Percentiles rank a stretch among this genome's conserved stretches.
These are phyloP conservation scores for Rhinolophus sinicus DNA, from an alignment of 2,113 vertebrate species.

Conservation along the genomic window DNA sequence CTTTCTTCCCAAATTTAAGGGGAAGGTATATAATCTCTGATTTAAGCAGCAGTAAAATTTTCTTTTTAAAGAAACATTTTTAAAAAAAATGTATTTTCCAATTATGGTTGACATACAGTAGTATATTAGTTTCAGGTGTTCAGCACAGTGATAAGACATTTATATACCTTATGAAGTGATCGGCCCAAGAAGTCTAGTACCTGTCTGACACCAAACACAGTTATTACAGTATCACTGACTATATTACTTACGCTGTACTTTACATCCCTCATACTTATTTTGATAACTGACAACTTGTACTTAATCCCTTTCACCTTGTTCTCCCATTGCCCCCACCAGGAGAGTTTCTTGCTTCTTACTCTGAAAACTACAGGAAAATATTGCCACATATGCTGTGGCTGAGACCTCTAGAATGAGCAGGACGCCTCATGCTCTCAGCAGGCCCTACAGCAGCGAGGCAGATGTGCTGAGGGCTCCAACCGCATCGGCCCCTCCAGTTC, in stretches of 20 bases:
- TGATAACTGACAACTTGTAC: neutral
- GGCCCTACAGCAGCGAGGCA: neutral
- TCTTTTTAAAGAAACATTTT: neutral
- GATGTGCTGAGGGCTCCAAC: neutral
- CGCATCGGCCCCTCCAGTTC: neutral
- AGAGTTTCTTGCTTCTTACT: neutral
- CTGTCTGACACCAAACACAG: neutral
- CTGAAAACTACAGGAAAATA: neutral
- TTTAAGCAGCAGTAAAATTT: neutral
- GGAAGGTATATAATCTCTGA: neutral
- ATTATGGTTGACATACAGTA: neutral
- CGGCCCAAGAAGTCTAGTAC: neutral
- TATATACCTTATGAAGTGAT: neutral
- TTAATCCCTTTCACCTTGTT: neutral
- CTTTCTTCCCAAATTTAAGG: neutral
- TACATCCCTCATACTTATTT: neutral
- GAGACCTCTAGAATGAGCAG: neutral
- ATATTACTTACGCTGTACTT: neutral
- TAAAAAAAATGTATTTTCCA: neutral
- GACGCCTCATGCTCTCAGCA: fast-evolving
- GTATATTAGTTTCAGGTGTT: neutral
- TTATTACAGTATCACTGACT: neutral
- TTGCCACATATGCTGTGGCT: neutral
- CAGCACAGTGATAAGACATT: neutral
- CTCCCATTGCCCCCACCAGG: too few relatives aligned